Conservation (phyloP, 2,113 vertebrate species). For the Chiloscyllium plagiosum region DNA sequence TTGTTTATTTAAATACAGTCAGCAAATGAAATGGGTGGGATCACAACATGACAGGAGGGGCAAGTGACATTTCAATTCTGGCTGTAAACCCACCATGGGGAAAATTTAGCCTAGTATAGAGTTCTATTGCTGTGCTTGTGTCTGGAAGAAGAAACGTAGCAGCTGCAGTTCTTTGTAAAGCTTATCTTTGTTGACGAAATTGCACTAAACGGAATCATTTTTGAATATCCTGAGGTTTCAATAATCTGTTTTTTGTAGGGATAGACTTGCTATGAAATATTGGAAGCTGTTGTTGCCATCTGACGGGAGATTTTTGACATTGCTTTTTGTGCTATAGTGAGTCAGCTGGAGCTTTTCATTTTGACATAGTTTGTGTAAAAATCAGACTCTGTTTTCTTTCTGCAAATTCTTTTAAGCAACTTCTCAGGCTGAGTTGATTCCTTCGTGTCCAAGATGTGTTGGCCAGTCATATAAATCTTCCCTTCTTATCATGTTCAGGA, state of each 20-base stretch:
- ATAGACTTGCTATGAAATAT: not conserved
- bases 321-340: not conserved
- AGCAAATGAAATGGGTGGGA: not conserved
- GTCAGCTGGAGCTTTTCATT: slow-evolving; percentile 13
- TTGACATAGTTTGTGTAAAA: slow-evolving; percentile 30
- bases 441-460: not conserved
- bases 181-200: not conserved
- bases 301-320: slow-evolving; percentile 2
- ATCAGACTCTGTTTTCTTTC: slow-evolving; percentile 12
- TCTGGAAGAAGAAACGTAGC: not conserved
- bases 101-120: not conserved
- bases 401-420: not conserved
- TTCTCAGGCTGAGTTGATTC: slow-evolving; percentile 1
- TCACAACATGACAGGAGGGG: not conserved
- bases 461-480: not conserved
- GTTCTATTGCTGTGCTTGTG: not conserved
- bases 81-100: not conserved
- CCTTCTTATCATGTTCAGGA: not conserved
- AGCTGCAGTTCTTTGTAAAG: too few relatives aligned
- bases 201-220: not conserved
- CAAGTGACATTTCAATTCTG: not conserved
- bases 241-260: not conserved
- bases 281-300: not conserved
- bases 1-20: not conserved
- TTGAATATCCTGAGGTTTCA: not conserved